These are phyloP conservation scores for Cheumatopsyche charites DNA, from an alignment of 1,140 invertebrate species.

Conservation along the genomic window DNA sequence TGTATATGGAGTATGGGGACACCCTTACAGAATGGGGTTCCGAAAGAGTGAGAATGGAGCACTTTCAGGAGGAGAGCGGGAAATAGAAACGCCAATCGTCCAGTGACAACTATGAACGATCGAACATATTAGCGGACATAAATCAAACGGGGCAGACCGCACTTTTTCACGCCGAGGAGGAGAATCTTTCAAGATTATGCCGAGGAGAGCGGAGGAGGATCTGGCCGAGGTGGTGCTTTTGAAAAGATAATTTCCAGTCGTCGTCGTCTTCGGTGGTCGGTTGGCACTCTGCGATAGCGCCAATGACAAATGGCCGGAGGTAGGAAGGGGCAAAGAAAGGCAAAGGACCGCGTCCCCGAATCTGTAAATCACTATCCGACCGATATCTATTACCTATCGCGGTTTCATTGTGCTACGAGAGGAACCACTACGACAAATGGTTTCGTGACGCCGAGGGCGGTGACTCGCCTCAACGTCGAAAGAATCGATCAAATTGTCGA, in stretches of 20 bases:
- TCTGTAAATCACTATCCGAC: constrained; percentile 9
- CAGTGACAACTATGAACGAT: constrained; percentile 16
- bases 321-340: neutral
- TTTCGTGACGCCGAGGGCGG: no score
- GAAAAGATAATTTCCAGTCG: constrained; percentile 23
- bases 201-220: constrained; percentile 6
- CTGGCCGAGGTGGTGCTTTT: neutral
- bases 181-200: no score
- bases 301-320: constrained; percentile 10
- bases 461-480: no score
- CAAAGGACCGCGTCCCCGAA: neutral
- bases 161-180: neutral
- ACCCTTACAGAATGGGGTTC: no score
- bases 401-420: constrained; percentile 1
- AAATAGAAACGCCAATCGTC: constrained; percentile 5
- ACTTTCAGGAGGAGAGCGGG: neutral
- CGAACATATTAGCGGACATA: constrained; percentile 14
- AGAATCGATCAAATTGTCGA: no score
- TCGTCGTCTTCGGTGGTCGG: neutral
- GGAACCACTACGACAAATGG: no score
- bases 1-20: no score
- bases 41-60: no score
- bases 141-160: neutral
- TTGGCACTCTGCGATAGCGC: neutral
- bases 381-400: constrained; percentile 17